Percentiles rank a stretch among this genome's conserved stretches.
Evolutionary conservation across 53 echinoderm and acorn worm genomes (phyloP).

Genomic region (Apostichopus leukothele): DNA sequence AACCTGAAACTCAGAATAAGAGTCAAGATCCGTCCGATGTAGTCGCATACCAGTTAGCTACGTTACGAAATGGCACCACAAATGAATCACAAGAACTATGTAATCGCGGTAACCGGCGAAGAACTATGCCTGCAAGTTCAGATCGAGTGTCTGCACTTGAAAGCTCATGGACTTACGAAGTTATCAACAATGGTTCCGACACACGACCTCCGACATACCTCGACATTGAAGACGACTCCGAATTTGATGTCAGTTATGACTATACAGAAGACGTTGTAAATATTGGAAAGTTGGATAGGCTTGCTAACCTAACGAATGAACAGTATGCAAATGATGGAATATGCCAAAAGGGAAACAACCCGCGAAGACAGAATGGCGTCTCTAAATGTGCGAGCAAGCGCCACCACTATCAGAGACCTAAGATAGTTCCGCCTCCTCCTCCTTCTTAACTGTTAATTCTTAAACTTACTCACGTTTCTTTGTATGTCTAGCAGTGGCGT

Average conservation of each 20-base stretch:
- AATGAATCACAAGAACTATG: too few species aligned
- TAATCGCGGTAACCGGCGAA: neutral
- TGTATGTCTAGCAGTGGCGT: neutral
- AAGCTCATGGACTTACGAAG: neutral
- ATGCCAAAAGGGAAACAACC: neutral
- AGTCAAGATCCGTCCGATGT: neutral
- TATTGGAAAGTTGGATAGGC: neutral
- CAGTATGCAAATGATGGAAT: neutral
- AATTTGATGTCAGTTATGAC: neutral
- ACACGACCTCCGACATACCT: neutral
- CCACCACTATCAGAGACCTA: neutral
- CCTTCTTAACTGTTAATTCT: neutral
- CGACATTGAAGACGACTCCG: neutral
- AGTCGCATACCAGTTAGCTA: neutral
- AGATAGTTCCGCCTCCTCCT: too few species aligned
- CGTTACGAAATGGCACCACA: neutral
- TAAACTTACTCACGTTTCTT: neutral
- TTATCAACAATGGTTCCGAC: neutral
- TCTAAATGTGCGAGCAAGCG: neutral
- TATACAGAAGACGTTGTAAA: neutral
- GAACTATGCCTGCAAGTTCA: neutral
- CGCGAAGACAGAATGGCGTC: neutral
- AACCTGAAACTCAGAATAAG: neutral
- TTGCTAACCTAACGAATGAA: neutral
- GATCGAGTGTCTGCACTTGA: neutral